A percentile compares a stretch with the other conserved stretches of the same genome.
Evolutionary conservation across 2,888 invertebrate species (phyloP).

Genomic region (Apamea sordens): DNA sequence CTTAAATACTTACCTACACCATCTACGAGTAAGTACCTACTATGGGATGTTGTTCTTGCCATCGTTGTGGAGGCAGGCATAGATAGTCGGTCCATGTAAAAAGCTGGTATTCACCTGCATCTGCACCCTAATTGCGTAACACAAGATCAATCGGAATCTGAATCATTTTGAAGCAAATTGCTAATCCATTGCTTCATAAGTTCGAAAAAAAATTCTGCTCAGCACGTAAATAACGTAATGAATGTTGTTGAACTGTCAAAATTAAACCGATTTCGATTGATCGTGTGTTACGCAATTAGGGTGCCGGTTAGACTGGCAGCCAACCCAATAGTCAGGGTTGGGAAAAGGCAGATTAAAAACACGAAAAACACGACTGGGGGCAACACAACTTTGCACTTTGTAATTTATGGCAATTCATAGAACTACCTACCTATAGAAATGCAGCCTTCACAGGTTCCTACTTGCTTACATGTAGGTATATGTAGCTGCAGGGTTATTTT

Average conservation of each 20-base stretch:
- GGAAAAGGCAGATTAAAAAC: neutral
- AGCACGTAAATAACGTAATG: no score
- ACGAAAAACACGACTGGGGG: neutral
- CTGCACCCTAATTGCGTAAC: no score
- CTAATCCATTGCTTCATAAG: no score
- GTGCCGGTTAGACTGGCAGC: neutral
- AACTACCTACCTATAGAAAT: conserved; percentile 26
- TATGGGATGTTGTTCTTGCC: neutral
- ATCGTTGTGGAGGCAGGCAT: neutral
- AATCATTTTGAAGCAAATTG: no score
- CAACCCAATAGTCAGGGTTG: neutral
- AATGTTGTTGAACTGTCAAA: no score
- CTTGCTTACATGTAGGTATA: neutral
- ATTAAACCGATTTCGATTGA: no score
- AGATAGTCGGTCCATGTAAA: neutral
- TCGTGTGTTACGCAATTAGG: no score
- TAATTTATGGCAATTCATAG: neutral
- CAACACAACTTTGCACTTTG: neutral
- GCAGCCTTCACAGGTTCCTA: neutral
- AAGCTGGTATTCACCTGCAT: neutral
- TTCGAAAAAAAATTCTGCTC: no score
- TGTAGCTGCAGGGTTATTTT: conserved; percentile 20
- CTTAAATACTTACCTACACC: neutral
- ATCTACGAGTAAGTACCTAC: neutral
- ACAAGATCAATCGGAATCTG: no score